Base-by-base conservation (phyloP, 2,888 invertebrate genomes). In the Agrochola lychnidis region DNA sequence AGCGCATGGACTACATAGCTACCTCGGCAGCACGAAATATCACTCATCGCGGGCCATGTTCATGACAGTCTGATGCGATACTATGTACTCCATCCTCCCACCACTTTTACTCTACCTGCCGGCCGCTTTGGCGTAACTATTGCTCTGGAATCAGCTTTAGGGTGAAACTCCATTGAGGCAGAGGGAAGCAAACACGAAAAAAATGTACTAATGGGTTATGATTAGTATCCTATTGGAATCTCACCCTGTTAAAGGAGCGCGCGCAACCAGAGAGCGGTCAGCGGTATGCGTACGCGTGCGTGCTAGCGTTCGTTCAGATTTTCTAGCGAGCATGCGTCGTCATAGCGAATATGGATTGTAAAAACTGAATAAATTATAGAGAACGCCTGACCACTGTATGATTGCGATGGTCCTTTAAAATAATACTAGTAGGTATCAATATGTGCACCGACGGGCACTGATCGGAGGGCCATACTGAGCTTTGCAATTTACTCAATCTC, bases 161-260 rank as follows among this genome's bases (percentile, higher is more conserved):
- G 85, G 81, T 82, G 81, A 82, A 81, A 81, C 66, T 82, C 81
- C 85, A 81, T 66, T 75, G 30, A 81, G 84, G 70, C 59, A 80
- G 48, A 81, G 12, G 59, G 25, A 81, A 80, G 69, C 69, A 75
- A 64, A 70, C 9, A 66, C 40, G 61, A 61, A 30, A 67, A 67
- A 51, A 59, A 74, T 70, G 30, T 57, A 70, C 66, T 53, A 69
- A 81, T 84, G 83, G 83, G 45, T 61, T 45, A 68, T 82, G 63
- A 66, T 61, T 72, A 79, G 30, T 79, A 59, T 63, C 80, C 73
- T 79, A 68, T 68, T 73, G 81, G 81, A 82, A 66, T 84, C 70
- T 75, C 81, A 85, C 82, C 85, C 85, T 36, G 48, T 61, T 40
- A 76, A 66, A 71, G 68, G 82, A 77, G 51, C 30, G 30, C 70